Conservation (phyloP, 2,888 invertebrate genomes). For the Anagyrus pseudococci region DNA sequence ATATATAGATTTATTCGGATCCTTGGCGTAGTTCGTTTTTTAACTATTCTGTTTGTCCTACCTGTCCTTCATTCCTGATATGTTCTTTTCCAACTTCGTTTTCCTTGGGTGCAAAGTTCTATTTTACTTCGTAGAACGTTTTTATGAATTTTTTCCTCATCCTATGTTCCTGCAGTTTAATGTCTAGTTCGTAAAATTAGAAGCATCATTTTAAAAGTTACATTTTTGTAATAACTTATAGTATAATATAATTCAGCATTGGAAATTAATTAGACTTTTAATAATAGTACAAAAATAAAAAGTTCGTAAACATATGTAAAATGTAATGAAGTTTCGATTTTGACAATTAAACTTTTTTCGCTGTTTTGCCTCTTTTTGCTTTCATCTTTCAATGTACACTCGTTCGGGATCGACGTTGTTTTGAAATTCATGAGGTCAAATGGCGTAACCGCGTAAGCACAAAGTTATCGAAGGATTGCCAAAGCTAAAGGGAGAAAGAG, state of each 20-base stretch:
- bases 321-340: too few relatives aligned
- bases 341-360: not conserved
- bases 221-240: too few relatives aligned
- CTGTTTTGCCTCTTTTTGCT: constrained; percentile 9
- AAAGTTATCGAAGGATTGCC: constrained; percentile 40
- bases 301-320: too few relatives aligned
- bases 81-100: constrained; percentile 7
- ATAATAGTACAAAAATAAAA: too few relatives aligned
- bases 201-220: too few relatives aligned
- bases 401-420: constrained; percentile 36
- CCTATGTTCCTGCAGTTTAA: not conserved
- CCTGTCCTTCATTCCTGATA: constrained; percentile 20
- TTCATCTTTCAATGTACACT: not conserved
- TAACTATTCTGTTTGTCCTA: not conserved
- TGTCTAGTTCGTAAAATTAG: too few relatives aligned
- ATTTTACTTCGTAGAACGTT: constrained; percentile 11
- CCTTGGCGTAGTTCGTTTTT: constrained; percentile 3
- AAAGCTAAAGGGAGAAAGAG: not conserved
- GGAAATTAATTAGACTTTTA: too few relatives aligned
- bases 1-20: constrained; percentile 14
- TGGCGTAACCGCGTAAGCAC: constrained; percentile 47
- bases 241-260: too few relatives aligned
- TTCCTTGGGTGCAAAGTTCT: constrained; percentile 28
- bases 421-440: constrained; percentile 53
- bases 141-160: constrained; percentile 7